Evolutionary conservation across 2,888 invertebrate genomes (phyloP).

Genomic region (Cheilosia impressa): DNA sequence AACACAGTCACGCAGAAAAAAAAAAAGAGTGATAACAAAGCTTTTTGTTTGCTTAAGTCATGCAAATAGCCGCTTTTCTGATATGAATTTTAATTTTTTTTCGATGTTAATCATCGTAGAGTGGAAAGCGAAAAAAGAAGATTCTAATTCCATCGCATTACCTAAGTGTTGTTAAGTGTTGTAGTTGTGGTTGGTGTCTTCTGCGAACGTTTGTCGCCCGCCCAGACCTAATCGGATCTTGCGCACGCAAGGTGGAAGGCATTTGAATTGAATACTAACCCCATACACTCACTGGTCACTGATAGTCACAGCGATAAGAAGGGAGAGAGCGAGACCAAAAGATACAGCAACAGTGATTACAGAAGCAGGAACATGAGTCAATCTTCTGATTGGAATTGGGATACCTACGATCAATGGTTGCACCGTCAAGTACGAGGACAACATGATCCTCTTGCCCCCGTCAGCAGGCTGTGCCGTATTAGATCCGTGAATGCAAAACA

Average conservation of each 20-base stretch:
- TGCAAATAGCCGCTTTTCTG: conserved; percentile 9
- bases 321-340: neutral
- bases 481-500: conserved; percentile 9
- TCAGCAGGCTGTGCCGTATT: neutral
- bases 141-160: conserved; percentile 46
- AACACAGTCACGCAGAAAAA: neutral
- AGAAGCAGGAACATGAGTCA: neutral
- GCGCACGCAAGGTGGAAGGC: conserved; percentile 35
- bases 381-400: neutral
- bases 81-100: conserved; percentile 27
- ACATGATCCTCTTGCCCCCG: neutral
- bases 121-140: neutral
- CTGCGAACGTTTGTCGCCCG: neutral
- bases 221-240: conserved; percentile 35
- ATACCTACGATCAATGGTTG: conserved; percentile 3
- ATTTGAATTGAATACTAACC: conserved; percentile 23
- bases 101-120: conserved; percentile 29
- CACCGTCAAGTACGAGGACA: neutral
- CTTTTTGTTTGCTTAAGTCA: conserved; percentile 9
- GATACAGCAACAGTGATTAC: neutral
- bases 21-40: conserved; percentile 28
- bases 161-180: conserved; percentile 33
- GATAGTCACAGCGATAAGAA: conserved; percentile 15
- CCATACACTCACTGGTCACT: neutral
- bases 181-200: neutral